Base-by-base conservation (phyloP, 64 coral and sea anemone genomes). In the Dendronephthya gigantea region DNA sequence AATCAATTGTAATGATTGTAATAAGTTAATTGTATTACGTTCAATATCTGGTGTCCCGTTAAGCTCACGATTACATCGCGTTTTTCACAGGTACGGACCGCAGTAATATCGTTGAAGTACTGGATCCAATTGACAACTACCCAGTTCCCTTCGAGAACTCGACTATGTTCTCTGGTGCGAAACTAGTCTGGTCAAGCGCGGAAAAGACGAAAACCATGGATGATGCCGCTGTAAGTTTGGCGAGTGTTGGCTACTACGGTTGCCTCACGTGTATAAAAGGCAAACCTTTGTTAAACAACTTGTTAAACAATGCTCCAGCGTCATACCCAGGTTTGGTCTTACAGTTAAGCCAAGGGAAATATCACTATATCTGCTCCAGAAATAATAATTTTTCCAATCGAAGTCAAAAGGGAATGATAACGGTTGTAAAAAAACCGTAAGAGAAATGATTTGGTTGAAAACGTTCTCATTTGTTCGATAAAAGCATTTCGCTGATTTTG, bases 311-410 rank as follows among this genome's bases (percentile, higher is more conserved):
- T 32, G 95, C 95, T 4, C 92, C 95, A 8, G 92, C 95, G 47
- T 98, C 95, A 0, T 98, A 90, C 62, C 79, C 22, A 1, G 95
- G 95, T 19, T 88, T 91, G 81, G 39, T 98, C 29, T 84, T 98
- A 3, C 36, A 85, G 43, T 83, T 98, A 16, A 90, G 29, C 2
- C 83, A 88, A 28, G 95, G 95, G 1, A 49, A 31, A 48, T 98
- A 90, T 33, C 91, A 91, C 52, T 98, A 91, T 62, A 90, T 90
- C 1, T 98, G 95, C 82, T 86, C 89, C 5, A 45, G 95, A 48
- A 98, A 98, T 83, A 98, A 98, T 49, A 98, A 98, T 82, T 98
- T 98, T 49, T 93, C 95, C 68, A 98, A 98, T 68, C 83, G 92
- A 84, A 98, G 95, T 39, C 95, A 98, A 72, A 98, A 98, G 40